Evolutionary conservation across 2,797 vertebrate species (phyloP), one percentile per base, ranked within the genome.

Genomic region (Gymnopithys bicolor): DNA sequence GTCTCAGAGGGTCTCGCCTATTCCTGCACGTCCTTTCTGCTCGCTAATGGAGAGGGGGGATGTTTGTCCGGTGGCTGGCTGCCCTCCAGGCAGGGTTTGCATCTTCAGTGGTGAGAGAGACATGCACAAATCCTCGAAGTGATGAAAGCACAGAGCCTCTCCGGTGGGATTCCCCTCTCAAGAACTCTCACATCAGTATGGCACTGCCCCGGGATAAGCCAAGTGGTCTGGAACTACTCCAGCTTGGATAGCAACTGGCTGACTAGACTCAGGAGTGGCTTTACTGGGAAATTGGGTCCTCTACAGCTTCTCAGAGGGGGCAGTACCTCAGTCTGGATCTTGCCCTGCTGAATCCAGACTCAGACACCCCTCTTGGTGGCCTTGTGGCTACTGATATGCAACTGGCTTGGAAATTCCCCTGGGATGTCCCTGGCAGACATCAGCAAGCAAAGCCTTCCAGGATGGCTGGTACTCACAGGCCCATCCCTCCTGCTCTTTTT

Each of bases 41-140:
- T 60, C 24, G 5, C 46, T 2, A 43, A 35, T 2, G 53, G 22
- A 10, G 28, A 28, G 37, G 33, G 62, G 18, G 64, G 35, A 3
- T 7, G 75, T 3, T 10, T 5, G n/a, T 7, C 37, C 55, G 2
- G 2, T 1, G 59, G 7, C 37, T 24, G 48, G 52, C 68, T 66
- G 75, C 56, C 27, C 60, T 39, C 52, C 70, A 6, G 60, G 75
- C 30, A 33, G 62, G 19, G 25, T 75, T 49, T 70, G 63, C 5
- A 1, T 5, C 6, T 10, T 55, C 35, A 4, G 24, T 0, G 24
- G 25, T 0, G 19, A 71, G 46, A 32, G n/a, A 12, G 3, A 13
- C 5, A 10, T 0, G 21, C 21, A 35, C 49, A 60, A 71, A 37
- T 59, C 45, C 70, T 24, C 3, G 12, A 7, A 6, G 10, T 5